Evolutionary conservation across 2,797 vertebrate species (phyloP), one percentile per base, ranked within the genome.

Genomic region (Enteromius thamalakanensis): DNA sequence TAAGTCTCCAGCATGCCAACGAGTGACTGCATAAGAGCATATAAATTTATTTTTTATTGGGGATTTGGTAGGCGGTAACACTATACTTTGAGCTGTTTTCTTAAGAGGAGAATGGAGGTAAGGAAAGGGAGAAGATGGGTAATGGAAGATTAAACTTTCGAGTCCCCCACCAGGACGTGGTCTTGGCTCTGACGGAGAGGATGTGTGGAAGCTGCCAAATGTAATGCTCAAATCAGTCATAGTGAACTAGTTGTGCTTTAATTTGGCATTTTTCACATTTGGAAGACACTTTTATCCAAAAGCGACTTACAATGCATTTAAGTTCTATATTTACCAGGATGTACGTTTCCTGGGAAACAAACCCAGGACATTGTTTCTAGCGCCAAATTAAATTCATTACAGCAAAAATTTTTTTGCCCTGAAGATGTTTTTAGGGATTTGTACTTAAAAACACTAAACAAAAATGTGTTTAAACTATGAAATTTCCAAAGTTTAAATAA

Each of bases 51-150:
- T 90, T 92, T 92, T 91, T 89, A 83, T 26, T 55, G 21, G 86
- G 90, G 92, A 88, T 92, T 93, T 89, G 90, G 79, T 78, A 49
- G 67, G 85, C 80, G 87, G 92, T 93, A 92, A 95, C 90, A 55
- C 86, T 90, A 94, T 90, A 91, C 90, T 87, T 88, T 89, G 82
- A 76, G 86, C 86, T 89, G 64, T 51, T 88, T 87, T 86, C 82
- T 90, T 87, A 86, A 62, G 87, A 76, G 62, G 23, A 86, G 79
- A 71, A 69, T 85, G 58, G 86, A 84, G n/a, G 80, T 64, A 77
- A 76, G 62, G 84, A 88, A 85, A 75, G 79, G 55, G 58, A 81
- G 60, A 84, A 85, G 84, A 87, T 87, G 79, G 85, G 86, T 87
- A 84, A 90, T 88, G 83, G 84, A 88, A 81, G 84, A 86, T 84